Percentiles rank a stretch among this genome's conserved stretches.
phyloP scores from a whole-genome alignment of 2,888 invertebrate species.

The Linyphia triangularis region DNA sequence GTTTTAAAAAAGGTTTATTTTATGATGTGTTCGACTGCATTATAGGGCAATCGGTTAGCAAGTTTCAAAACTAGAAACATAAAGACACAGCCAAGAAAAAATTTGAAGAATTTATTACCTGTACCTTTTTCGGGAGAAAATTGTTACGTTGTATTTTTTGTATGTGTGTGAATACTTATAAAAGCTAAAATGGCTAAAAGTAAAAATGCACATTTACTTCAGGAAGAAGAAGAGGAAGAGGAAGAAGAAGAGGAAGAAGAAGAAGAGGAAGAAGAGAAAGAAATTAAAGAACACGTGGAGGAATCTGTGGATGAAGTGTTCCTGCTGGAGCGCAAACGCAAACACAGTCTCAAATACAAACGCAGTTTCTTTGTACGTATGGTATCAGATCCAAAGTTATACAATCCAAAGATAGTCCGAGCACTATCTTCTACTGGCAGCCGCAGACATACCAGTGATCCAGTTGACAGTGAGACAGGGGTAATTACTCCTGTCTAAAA shows the following conservation, averaged over 20 bases:
- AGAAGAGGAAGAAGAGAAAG: slow-evolving; percentile 79
- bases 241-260: slow-evolving; percentile 85
- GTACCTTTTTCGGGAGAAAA: no score
- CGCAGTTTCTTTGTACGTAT: slow-evolving; percentile 97
- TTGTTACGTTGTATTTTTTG: no score
- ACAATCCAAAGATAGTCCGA: slow-evolving; percentile 90
- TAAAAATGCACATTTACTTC: no score
- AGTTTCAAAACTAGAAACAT: no score
- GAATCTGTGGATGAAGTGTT: slow-evolving; percentile 78
- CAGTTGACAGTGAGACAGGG: slow-evolving; percentile 75
- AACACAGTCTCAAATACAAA: slow-evolving; percentile 91
- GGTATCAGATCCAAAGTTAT: slow-evolving; percentile 98
- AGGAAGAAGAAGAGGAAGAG: slow-evolving; percentile 85
- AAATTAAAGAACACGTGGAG: slow-evolving; percentile 77
- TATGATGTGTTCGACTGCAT: no score
- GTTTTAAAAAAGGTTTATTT: no score
- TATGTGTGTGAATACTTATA: no score
- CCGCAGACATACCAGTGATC: slow-evolving; percentile 75
- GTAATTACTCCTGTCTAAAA: slow-evolving; percentile 74
- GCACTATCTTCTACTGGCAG: slow-evolving; percentile 75
- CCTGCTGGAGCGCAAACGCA: slow-evolving; percentile 81
- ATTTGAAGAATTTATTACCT: no score
- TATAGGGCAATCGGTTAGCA: no score
- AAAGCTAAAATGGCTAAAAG: no score
- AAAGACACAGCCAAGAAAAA: no score